A percentile compares a stretch with the other conserved stretches of the same genome.
These are phyloP conservation scores for Gymnoscelis rufifasciata DNA, from an alignment of 2,888 invertebrate species.

Conservation along the genomic window DNA sequence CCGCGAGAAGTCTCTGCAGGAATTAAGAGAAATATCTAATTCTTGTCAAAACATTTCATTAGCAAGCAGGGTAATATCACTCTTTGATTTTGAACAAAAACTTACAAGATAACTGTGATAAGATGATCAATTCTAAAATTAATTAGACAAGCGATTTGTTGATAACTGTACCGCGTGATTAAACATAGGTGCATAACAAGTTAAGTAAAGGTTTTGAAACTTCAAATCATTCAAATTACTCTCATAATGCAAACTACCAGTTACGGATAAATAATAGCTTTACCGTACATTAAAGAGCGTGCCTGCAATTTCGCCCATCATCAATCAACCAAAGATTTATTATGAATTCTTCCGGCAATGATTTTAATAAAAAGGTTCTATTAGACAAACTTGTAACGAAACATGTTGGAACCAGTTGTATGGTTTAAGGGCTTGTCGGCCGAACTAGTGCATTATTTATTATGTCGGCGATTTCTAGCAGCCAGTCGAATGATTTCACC, in stretches of 20 bases:
- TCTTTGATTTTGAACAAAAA: no score
- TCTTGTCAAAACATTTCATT: no score
- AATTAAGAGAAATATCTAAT: no score
- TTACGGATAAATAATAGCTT: conserved; percentile 1
- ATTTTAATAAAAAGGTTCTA: conserved; percentile 24
- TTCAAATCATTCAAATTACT: background rate
- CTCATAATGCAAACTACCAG: background rate
- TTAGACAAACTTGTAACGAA: conserved; percentile 37
- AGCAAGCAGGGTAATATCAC: no score
- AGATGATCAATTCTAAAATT: no score
- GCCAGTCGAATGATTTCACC: conserved; percentile 68
- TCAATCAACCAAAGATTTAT: conserved; percentile 13
- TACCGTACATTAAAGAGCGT: conserved; percentile 10
- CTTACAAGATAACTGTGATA: no score
- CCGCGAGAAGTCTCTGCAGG: no score
- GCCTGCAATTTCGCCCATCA: conserved; percentile 11
- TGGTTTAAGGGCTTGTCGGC: conserved; percentile 61
- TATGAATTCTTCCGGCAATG: conserved; percentile 23
- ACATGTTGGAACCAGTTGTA: conserved; percentile 53
- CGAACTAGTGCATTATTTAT: conserved; percentile 76
- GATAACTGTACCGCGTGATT: no score
- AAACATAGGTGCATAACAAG: no score
- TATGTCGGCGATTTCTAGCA: conserved; percentile 69
- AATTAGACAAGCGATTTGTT: no score
- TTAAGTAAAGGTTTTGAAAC: background rate